Evolutionary conservation across 1,140 invertebrate genomes (phyloP).

Genomic region (Micrasema longulum): DNA sequence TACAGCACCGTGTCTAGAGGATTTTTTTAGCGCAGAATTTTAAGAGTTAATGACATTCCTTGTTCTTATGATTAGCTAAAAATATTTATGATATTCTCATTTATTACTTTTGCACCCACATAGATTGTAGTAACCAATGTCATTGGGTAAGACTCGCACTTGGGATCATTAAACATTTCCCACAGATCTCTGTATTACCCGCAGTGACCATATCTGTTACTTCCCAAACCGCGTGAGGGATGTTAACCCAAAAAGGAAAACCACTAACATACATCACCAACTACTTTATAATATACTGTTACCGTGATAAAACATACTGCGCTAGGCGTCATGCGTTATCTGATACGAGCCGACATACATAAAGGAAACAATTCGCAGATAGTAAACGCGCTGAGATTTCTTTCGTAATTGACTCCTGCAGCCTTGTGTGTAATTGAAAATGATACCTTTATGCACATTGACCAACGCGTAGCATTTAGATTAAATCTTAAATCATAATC

Average conservation of each 20-base stretch:
- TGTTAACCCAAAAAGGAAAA: conserved; percentile 50
- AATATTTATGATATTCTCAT: no score
- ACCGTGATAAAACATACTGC: no score
- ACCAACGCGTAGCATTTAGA: no score
- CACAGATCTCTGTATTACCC: neutral
- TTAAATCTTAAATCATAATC: no score
- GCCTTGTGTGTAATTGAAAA: neutral
- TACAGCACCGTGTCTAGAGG: no score
- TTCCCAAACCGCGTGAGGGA: conserved; percentile 42
- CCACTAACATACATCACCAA: conserved; percentile 13
- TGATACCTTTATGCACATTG: conserved; percentile 2
- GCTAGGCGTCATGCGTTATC: conserved; percentile 11
- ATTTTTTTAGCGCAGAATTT: no score
- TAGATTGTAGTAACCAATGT: no score
- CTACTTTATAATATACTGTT: no score
- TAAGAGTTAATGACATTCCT: no score
- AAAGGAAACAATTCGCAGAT: neutral
- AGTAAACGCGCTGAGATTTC: neutral
- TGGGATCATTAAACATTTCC: conserved; percentile 17
- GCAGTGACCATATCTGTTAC: conserved; percentile 38
- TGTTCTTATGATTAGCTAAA: no score
- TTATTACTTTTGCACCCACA: no score
- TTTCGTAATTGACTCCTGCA: conserved; percentile 13
- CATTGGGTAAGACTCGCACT: no score
- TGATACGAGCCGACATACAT: conserved; percentile 2